Conservation (phyloP, 2,113 vertebrate genomes). For the Pteronura brasiliensis region DNA sequence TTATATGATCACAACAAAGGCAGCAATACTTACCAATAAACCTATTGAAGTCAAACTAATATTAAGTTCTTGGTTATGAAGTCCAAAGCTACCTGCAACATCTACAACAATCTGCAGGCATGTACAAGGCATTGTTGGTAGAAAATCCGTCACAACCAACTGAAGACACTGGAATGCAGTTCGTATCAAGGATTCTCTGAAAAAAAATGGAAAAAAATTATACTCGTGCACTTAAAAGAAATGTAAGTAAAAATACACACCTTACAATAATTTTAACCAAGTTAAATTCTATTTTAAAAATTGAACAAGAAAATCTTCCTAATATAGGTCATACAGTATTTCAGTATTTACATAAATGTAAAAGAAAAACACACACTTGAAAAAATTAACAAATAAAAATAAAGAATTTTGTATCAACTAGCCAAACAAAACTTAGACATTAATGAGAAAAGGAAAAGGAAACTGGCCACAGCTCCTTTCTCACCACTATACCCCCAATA, state of each 20-base stretch:
- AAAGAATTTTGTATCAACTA: background rate
- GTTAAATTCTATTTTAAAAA: background rate
- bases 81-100: constrained; percentile 98
- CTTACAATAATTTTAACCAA: background rate
- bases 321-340: background rate
- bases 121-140: constrained; percentile 98
- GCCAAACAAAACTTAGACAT: background rate
- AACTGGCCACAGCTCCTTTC: background rate
- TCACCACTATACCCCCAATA: background rate
- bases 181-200: constrained; percentile 96
- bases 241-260: background rate
- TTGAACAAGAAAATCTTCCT: background rate
- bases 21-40: constrained; percentile 89
- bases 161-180: constrained; percentile 99
- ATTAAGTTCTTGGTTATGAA: constrained; percentile 99
- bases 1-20: background rate
- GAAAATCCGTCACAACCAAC: constrained; percentile 99
- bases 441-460: background rate
- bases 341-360: constrained; percentile 6
- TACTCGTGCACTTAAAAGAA: background rate
- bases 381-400: background rate
- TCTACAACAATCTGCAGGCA: constrained; percentile 99
- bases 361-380: background rate
- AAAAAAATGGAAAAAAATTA: constrained; percentile 19
- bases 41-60: constrained; percentile 99